Evolutionary conservation across 2,797 vertebrate genomes (phyloP).

Genomic region (Sebastes hubbsi): DNA sequence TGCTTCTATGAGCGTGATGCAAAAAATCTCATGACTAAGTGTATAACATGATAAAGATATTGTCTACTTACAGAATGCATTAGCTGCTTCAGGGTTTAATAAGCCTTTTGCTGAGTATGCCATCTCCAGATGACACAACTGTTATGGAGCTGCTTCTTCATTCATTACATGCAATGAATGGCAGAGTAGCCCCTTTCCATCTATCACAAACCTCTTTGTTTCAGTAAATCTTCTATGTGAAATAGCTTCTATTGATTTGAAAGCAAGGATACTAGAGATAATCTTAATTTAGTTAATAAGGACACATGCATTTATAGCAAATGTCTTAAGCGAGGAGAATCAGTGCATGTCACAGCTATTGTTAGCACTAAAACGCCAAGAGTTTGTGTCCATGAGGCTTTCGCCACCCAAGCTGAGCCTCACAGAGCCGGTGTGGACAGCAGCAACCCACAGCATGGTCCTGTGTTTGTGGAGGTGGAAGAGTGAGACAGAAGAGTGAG

Average conservation of each 20-base stretch:
- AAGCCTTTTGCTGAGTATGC: conserved; percentile 30
- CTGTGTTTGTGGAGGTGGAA: conserved; percentile 22
- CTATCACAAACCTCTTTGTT: conserved; percentile 11
- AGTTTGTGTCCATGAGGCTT: conserved; percentile 42
- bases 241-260: conserved; percentile 42
- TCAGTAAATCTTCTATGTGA: conserved; percentile 21
- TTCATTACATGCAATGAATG: conserved; percentile 23
- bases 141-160: conserved; percentile 21
- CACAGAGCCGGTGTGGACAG: conserved; percentile 25
- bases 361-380: conserved; percentile 32
- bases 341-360: conserved; percentile 46
- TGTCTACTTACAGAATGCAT: conserved; percentile 39
- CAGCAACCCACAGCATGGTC: conserved; percentile 24
- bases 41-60: conserved; percentile 3
- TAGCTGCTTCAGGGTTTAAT: conserved; percentile 45
- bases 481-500: conserved; percentile 8
- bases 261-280: conserved; percentile 26
- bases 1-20: conserved; percentile 54
- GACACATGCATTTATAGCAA: conserved; percentile 40
- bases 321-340: conserved; percentile 38
- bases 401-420: conserved; percentile 20
- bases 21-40: conserved; percentile 48
- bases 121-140: conserved; percentile 4
- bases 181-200: conserved; percentile 1
- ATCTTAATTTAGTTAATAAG: conserved; percentile 9